Evolutionary conservation across 2,888 invertebrate genomes (phyloP).

Genomic region (Girardia tigrina): DNA sequence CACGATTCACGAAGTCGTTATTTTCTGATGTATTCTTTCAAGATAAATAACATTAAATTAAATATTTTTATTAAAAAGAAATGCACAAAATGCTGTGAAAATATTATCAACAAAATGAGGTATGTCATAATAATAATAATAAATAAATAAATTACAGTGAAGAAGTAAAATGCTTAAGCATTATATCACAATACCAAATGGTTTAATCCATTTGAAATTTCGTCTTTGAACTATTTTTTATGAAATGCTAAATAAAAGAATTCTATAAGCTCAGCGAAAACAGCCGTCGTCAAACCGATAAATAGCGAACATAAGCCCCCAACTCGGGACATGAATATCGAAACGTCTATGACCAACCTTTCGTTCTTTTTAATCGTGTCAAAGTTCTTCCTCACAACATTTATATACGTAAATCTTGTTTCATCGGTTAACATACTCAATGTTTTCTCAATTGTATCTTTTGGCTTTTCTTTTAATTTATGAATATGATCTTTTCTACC

Average conservation of each 20-base stretch:
- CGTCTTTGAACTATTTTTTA: neutral
- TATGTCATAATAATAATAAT: no score
- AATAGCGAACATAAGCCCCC: slow-evolving; percentile 36
- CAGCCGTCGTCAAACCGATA: slow-evolving; percentile 35
- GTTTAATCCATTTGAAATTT: no score
- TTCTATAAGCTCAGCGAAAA: slow-evolving; percentile 35
- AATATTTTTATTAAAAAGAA: no score
- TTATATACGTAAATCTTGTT: slow-evolving; percentile 33
- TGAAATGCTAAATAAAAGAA: slow-evolving; percentile 32
- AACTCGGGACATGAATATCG: slow-evolving; percentile 35
- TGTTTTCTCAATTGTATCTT: neutral
- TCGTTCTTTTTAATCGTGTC: slow-evolving; percentile 34
- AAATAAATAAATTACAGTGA: no score
- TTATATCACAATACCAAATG: no score
- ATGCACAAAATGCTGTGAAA: no score
- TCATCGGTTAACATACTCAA: slow-evolving; percentile 13
- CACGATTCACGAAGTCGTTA: no score
- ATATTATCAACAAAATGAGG: no score
- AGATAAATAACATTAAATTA: no score
- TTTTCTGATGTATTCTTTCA: no score
- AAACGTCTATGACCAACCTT: slow-evolving; percentile 30
- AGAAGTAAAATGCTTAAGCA: no score
- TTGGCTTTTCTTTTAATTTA: neutral
- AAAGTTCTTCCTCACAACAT: slow-evolving; percentile 29
- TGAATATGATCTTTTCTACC: neutral